Base-by-base conservation (phyloP, 2,797 vertebrate genomes). In the Enteromius treurensis region DNA sequence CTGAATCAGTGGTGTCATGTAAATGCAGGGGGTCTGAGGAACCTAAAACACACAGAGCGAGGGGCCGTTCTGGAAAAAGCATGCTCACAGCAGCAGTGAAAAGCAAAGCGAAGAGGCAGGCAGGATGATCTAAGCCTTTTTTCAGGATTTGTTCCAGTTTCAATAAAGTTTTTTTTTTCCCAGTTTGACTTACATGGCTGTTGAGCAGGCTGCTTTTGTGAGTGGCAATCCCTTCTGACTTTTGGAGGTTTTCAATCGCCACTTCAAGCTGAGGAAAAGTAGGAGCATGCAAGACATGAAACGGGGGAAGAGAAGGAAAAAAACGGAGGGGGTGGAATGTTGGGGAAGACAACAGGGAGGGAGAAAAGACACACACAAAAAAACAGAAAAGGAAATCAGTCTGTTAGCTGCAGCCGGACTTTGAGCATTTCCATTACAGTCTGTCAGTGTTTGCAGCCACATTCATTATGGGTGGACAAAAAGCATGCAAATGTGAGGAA, bases 201-300 rank as follows among this genome's bases (percentile, higher is more conserved):
- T 98, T 99, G 95, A 99, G 97, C 94, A 99, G 96, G 96, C 95
- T 97, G 96, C 96, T 98, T 97, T 99, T 99, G 97, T 99, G 98
- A 95, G 98, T 96, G 89, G 97, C 96, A 94, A 99, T 97, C 95
- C 98, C 98, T 96, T 99, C 97, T 94, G 95, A 97, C 97, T 99
- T 99, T 96, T 98, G 98, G 93, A 99, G 98, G 94, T 98, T 98
- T 96, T 99, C 97, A 96, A 99, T 99, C 96, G 97, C 97, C 97
- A 98, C 97, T 98, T 99, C 97, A 98, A 99, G 97, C 98, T 99
- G 74, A 92, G 86, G 92, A 94, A 93, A 94, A 94, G 93, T 91
- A 91, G 79, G 92, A 89, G 94, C 95, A 96, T 95, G 95, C 94
- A 91, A 93, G 88, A 93, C 84, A 89, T 83, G 55, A 81, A 86